Base-by-base conservation (phyloP, 1,140 invertebrate genomes). In the Drosophila aff. region DNA sequence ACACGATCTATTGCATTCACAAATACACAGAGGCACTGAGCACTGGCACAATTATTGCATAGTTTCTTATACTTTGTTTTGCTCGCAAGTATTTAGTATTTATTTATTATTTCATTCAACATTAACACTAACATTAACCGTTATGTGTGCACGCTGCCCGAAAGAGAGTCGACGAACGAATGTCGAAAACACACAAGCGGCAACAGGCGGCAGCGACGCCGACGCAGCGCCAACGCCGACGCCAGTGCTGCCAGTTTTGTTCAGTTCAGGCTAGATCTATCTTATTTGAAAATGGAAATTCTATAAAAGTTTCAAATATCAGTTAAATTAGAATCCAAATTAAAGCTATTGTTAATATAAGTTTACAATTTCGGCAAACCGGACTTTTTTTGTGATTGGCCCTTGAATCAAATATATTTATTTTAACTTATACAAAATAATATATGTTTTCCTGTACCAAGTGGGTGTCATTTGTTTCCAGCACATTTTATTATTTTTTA, bases 101-200 rank as follows among this genome's bases (percentile, higher is more conserved):
- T 80, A 58, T 46, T 53, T 44, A 40, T 59, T 82, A 33, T 68
- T 75, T 74, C 52, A 81, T 74, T 87, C 55, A 73, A 79, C 2
- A 57, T 40, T 57, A 57, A 57, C 1, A 40, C 74, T 73, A 78
- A 69, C 62, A 67, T 57, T 52, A 65, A 76, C 78, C 79, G 78
- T 81, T 61, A 41, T 57, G 58, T 46, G 44, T 71, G 50, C 79
- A 62, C 47, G 63, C 46, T 63, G 81, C 61, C 82, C 82, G 84
- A 82, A 86, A 85, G 82, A 85, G 76, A 85, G 82, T 67, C 79
- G 80, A 72, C 59, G 79, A 86, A 76, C 71, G 63, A 85, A 74
- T 84, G 52, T 66, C 57, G 52, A 74, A 64, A 63, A 59, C 64
- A 59, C 64, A 61, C 38, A 60, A 77, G 58, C 73, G 76, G 72